Conservation (phyloP, 2,888 invertebrate species). For the Diogma glabrata region DNA sequence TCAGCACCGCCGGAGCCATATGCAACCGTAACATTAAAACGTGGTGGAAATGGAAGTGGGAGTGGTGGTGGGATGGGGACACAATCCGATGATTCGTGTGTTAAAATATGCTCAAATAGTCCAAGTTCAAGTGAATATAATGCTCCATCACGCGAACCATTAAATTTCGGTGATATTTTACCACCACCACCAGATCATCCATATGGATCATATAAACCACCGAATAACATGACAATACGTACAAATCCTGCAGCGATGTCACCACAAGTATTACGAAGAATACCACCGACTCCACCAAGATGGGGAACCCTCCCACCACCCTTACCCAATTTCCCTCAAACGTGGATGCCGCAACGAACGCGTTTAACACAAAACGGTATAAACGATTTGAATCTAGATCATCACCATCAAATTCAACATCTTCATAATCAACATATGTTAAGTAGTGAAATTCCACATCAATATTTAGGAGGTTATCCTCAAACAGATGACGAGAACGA, state of each 20-base stretch:
- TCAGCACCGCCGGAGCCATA: slow-evolving; percentile 25
- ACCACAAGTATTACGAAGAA: slow-evolving; percentile 22
- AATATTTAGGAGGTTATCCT: slow-evolving; percentile 12
- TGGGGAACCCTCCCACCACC: slow-evolving; percentile 24
- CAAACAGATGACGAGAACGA: slow-evolving; percentile 22
- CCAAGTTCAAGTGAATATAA: slow-evolving; percentile 44
- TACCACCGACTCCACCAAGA: slow-evolving; percentile 21
- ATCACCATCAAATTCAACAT: slow-evolving; percentile 13
- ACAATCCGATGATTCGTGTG: slow-evolving; percentile 43
- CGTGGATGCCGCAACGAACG: slow-evolving; percentile 22
- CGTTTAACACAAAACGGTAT: slow-evolving; percentile 2
- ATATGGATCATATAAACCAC: slow-evolving; percentile 22
- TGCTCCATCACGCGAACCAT: slow-evolving; percentile 38
- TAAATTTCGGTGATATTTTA: slow-evolving; percentile 54
- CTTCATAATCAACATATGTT: slow-evolving; percentile 11
- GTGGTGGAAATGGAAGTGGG: slow-evolving; percentile 12
- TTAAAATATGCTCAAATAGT: slow-evolving; percentile 41
- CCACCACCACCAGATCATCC: slow-evolving; percentile 43
- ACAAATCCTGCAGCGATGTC: slow-evolving; percentile 25
- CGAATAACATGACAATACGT: slow-evolving; percentile 25
- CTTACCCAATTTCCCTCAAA: slow-evolving; percentile 26
- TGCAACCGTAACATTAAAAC: slow-evolving; percentile 24
- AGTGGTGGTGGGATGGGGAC: slow-evolving; percentile 29
- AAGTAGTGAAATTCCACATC: not conserved
- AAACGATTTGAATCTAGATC: slow-evolving; percentile 14